These are phyloP conservation scores for Cyrtodaria siliqua DNA, from an alignment of 2,888 invertebrate species.

Conservation along the genomic window DNA sequence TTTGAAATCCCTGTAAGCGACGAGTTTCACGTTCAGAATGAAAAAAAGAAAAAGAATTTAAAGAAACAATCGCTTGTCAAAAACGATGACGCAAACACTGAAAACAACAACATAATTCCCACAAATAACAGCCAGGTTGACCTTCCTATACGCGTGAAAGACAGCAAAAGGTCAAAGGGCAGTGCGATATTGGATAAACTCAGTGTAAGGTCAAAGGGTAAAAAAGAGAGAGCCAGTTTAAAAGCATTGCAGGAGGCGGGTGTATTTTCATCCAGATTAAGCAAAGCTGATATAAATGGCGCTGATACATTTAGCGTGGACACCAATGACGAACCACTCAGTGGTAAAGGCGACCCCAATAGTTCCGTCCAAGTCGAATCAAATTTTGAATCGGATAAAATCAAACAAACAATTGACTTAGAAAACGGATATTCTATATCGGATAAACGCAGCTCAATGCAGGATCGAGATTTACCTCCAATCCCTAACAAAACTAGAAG, in stretches of 20 bases:
- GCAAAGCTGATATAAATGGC: constrained; percentile 73
- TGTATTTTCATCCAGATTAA: constrained; percentile 79
- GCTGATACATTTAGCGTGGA: constrained; percentile 58
- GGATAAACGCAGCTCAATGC: constrained; percentile 45
- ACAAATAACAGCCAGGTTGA: constrained; percentile 51
- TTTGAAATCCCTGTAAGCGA: constrained; percentile 69
- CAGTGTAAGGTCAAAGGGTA: constrained; percentile 75
- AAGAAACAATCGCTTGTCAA: constrained; percentile 27
- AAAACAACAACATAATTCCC: constrained; percentile 19
- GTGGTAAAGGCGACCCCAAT: not conserved
- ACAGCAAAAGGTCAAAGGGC: constrained; percentile 74
- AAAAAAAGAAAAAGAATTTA: constrained; percentile 51
- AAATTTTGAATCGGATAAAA: constrained; percentile 5
- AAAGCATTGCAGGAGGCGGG: constrained; percentile 78
- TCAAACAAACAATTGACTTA: constrained; percentile 35
- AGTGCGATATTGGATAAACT: constrained; percentile 77
- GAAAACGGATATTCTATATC: constrained; percentile 50
- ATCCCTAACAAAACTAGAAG: constrained; percentile 69
- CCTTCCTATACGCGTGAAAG: constrained; percentile 75
- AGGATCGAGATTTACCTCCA: constrained; percentile 79
- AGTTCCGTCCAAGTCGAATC: not conserved
- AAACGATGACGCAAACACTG: not conserved
- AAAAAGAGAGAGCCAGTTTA: constrained; percentile 78
- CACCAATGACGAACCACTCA: not conserved
- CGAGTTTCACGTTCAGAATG: constrained; percentile 64